Evolutionary conservation across 2,113 vertebrate genomes (phyloP).

Genomic region (Tetraodon nigroviridis): DNA sequence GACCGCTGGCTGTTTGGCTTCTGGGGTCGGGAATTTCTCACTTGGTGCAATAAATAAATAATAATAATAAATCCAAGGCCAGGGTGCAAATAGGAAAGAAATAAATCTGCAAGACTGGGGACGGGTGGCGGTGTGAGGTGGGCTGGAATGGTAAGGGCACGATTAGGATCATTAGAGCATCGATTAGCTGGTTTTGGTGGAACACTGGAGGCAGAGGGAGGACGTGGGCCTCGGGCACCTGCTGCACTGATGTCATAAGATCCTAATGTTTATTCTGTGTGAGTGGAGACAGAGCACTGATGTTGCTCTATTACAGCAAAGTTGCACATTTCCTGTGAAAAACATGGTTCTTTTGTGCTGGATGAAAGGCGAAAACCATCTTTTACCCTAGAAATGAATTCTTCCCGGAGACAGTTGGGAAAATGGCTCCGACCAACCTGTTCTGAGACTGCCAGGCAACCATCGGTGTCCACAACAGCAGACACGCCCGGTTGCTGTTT

Average conservation of each 20-base stretch:
- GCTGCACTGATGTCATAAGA: no score
- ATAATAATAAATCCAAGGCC: constrained; percentile 36
- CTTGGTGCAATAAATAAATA: constrained; percentile 42
- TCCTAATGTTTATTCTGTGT: no score
- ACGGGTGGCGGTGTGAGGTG: constrained; percentile 5
- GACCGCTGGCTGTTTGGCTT: constrained; percentile 37
- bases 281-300: no score
- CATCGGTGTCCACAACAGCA: not conserved
- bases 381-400: constrained; percentile 13
- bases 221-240: no score
- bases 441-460: constrained; percentile 5
- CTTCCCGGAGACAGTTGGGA: constrained; percentile 11
- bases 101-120: constrained; percentile 25
- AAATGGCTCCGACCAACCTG: constrained; percentile 3
- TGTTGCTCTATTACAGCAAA: no score
- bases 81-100: constrained; percentile 39
- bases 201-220: not conserved
- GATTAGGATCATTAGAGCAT: constrained; percentile 41
- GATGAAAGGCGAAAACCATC: no score
- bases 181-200: constrained; percentile 24
- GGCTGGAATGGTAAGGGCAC: constrained; percentile 38
- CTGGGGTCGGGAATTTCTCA: constrained; percentile 35
- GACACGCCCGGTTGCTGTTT: not conserved
- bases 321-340: no score
- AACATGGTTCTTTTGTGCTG: no score